Conservation (phyloP, 2,888 invertebrate genomes). For the Trissonchulus sp. region DNA sequence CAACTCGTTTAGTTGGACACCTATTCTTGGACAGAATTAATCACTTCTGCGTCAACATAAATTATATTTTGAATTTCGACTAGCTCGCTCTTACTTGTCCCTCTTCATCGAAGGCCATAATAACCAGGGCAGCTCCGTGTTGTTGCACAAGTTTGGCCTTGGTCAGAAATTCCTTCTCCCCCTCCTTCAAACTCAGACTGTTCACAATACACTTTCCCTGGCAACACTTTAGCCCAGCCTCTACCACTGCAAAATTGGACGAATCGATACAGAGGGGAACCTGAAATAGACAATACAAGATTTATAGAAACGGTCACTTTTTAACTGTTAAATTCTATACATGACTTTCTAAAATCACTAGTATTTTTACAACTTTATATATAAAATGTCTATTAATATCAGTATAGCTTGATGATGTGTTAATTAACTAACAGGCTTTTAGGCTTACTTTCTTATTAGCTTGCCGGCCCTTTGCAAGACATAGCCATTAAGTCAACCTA, state of each 20-base stretch:
- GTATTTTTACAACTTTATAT: too few relatives aligned
- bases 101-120: slow-evolving; percentile 62
- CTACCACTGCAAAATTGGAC: slow-evolving; percentile 60
- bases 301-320: too few relatives aligned
- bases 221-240: slow-evolving; percentile 59
- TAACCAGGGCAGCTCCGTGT: slow-evolving; percentile 60
- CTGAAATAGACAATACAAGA: too few relatives aligned
- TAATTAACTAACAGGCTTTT: not conserved
- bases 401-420: not conserved
- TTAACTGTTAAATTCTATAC: not conserved
- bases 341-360: too few relatives aligned
- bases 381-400: too few relatives aligned
- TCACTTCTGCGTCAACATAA: too few relatives aligned
- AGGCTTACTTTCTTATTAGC: not conserved
- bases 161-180: slow-evolving; percentile 59
- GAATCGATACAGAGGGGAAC: slow-evolving; percentile 61
- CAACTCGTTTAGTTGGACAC: too few relatives aligned
- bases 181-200: slow-evolving; percentile 61
- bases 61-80: too few relatives aligned
- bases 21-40: too few relatives aligned
- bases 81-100: slow-evolving; percentile 60
- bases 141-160: slow-evolving; percentile 58
- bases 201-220: slow-evolving; percentile 62
- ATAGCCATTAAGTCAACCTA: too few relatives aligned
- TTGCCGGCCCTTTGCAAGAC: too few relatives aligned